Percentiles rank a stretch among this genome's conserved stretches.
Evolutionary conservation across 2,113 vertebrate genomes (phyloP).

Genomic region (Pseudopipra pipra): DNA sequence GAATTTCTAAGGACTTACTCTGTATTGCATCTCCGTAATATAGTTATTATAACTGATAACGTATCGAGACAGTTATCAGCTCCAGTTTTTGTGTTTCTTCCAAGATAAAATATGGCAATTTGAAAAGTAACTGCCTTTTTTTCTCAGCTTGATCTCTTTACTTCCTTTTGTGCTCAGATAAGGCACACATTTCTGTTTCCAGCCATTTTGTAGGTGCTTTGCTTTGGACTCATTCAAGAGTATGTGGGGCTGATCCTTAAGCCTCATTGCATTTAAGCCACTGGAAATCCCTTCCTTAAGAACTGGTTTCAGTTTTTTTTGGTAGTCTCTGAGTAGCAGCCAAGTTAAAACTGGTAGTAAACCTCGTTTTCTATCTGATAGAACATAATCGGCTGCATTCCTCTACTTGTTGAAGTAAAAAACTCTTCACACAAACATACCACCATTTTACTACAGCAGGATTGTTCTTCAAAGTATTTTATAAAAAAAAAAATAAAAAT

Average conservation of each 20-base stretch:
- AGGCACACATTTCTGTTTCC: neutral
- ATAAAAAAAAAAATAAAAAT: neutral
- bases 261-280: neutral
- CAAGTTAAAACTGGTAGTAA: neutral
- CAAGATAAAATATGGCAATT: conserved; percentile 24
- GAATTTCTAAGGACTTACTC: neutral
- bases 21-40: neutral
- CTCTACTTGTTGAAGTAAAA: neutral
- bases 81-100: conserved; percentile 2
- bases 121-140: conserved; percentile 7
- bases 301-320: neutral
- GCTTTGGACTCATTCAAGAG: neutral
- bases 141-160: neutral
- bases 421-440: neutral
- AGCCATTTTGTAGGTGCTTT: neutral
- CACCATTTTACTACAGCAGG: neutral
- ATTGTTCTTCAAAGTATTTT: neutral
- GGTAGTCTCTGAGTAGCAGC: neutral
- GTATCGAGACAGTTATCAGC: neutral
- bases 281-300: neutral
- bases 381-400: neutral
- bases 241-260: neutral
- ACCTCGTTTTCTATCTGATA: neutral
- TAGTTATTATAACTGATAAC: conserved; percentile 2
- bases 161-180: neutral